Percentiles rank a stretch among this genome's conserved stretches.
Conservation (phyloP, 2,888 invertebrate genomes). For the Drosophila neonasuta region DNA sequence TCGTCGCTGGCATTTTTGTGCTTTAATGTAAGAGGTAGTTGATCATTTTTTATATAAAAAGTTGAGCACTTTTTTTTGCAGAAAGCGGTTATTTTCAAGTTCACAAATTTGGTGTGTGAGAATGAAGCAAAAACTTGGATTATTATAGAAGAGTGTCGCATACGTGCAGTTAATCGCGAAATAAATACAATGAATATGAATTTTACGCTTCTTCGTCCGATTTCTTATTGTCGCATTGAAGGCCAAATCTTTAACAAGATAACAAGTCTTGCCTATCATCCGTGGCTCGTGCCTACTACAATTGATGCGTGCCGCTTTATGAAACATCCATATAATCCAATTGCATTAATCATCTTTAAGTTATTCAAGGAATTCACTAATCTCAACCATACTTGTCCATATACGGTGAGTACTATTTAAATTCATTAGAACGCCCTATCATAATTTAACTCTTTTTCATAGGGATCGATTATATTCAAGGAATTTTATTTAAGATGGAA, state of each 20-base stretch:
- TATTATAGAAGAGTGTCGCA: not conserved
- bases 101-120: constrained; percentile 1
- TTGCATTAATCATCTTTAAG: not conserved
- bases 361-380: not conserved
- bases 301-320: not conserved
- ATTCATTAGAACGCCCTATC: not conserved
- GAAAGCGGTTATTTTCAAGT: not conserved
- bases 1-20: not conserved
- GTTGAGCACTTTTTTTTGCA: not conserved
- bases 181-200: not conserved
- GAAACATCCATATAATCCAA: not conserved
- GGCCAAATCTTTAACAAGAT: not conserved
- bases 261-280: not conserved
- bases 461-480: not conserved
- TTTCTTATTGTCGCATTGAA: not conserved
- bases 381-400: not conserved
- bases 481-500: not conserved
- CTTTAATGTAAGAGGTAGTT: not conserved
- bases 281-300: not conserved
- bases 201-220: not conserved
- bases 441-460: too few species aligned
- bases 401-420: not conserved
- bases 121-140: not conserved
- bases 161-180: not conserved
- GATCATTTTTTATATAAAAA: not conserved